Evolutionary conservation across 2,113 vertebrate species (phyloP), one percentile per base, ranked within the genome.

Genomic region (Catagonus wagneri): DNA sequence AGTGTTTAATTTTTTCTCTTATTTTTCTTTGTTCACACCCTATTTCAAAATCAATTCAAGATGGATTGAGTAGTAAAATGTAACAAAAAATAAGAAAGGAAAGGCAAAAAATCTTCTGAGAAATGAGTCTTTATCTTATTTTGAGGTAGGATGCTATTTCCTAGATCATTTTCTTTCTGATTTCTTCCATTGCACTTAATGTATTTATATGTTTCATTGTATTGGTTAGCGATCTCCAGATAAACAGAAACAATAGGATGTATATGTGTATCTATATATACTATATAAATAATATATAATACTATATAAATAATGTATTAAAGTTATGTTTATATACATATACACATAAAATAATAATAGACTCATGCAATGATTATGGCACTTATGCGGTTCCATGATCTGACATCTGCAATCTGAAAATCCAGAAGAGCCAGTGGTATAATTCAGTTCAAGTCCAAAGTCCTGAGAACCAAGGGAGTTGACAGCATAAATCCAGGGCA

Each of bases 1-100:
- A 29, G 22, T 69, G 25, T 74, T 95, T 66, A 52, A 79, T 58
- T 95, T 92, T 87, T 87, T 61, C 29, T 92, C 2, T 54, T 65
- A 50, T 23, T n/a, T 16, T 15, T 44, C 20, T 74, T 87, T 89
- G 39, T 54, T 90, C 44, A 81, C 3, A 71, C 12, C 16, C 14
- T 91, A 89, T 65, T 87, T 91, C 29, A 71, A 90, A 89, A 54
- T 76, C 6, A 50, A 17, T 56, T 90, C 19, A 72, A 72, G 39
- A 83, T 79, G 34, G 32, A 88, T 58, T 83, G 66, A 72, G 10
- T 84, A 56, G 27, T 87, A 72, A 44, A 76, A 72, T 78, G 25
- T 75, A 50, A 83, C 80, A 44, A 29, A 1, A 20, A 68, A 63
- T 23, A 81, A 68, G n/a, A 44, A 39, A 83, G 27, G 19, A 63